These are phyloP conservation scores for Anagrus nilaparvatae DNA, from an alignment of 1,140 invertebrate genomes.

Conservation along the genomic window DNA sequence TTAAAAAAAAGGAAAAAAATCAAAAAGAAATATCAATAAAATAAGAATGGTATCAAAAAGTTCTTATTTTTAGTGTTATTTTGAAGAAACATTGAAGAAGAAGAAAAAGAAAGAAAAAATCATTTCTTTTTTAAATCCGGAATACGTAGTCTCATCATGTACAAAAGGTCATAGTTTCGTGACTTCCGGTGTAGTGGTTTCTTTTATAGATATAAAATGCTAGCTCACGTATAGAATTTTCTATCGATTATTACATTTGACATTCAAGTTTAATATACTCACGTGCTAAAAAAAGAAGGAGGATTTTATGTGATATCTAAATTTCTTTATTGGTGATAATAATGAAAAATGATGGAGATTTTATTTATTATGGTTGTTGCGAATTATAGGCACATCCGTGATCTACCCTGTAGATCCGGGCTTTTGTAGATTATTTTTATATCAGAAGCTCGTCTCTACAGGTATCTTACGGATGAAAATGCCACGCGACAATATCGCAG, in stretches of 20 bases:
- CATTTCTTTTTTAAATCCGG: slow-evolving; percentile 22
- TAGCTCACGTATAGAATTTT: slow-evolving; percentile 34
- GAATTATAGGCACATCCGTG: slow-evolving; percentile 70
- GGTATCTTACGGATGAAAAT: slow-evolving; percentile 95
- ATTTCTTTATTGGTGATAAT: neutral
- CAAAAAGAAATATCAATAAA: too few relatives aligned
- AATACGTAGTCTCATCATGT: slow-evolving; percentile 30
- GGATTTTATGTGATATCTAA: too few relatives aligned
- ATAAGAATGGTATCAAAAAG: too few relatives aligned
- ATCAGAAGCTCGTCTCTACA: slow-evolving; percentile 99
- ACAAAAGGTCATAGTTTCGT: slow-evolving; percentile 30
- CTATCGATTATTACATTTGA: too few relatives aligned
- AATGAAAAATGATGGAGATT: slow-evolving; percentile 12
- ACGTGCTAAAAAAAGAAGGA: too few relatives aligned
- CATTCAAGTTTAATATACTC: too few relatives aligned
- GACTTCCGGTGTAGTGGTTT: slow-evolving; percentile 32
- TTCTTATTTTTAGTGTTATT: too few relatives aligned
- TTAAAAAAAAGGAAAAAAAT: too few relatives aligned
- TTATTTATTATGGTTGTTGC: slow-evolving; percentile 15
- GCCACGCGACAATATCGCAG: slow-evolving; percentile 52
- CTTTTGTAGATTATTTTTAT: slow-evolving; percentile 80
- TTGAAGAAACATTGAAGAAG: too few relatives aligned
- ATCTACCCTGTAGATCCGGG: slow-evolving; percentile 99
- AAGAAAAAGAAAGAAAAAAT: too few relatives aligned
- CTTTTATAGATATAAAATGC: slow-evolving; percentile 34